Evolutionary conservation across 1,140 invertebrate species (phyloP).

Genomic region (Helicoverpa armigera): DNA sequence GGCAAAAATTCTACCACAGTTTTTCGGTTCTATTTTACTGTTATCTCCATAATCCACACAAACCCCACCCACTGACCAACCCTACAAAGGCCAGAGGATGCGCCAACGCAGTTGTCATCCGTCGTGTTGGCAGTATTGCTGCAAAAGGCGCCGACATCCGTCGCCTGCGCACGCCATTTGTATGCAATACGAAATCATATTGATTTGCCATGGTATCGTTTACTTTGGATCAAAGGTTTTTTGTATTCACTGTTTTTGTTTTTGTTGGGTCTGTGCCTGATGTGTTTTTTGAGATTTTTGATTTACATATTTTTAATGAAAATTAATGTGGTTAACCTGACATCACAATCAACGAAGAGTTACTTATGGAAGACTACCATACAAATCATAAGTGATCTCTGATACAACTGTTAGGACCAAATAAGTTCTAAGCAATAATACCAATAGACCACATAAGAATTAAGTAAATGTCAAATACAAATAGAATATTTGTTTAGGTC

Average conservation of each 20-base stretch:
- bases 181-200: slow-evolving; percentile 44
- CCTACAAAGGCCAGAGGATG: slow-evolving; percentile 43
- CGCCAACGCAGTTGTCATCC: slow-evolving; percentile 4
- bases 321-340: too few species aligned
- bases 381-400: too few species aligned
- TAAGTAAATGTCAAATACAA: neutral
- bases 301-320: slow-evolving; percentile 1
- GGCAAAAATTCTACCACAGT: too few species aligned
- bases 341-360: too few species aligned
- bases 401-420: neutral
- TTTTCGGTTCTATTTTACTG: too few species aligned
- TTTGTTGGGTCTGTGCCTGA: neutral
- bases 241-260: neutral
- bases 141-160: slow-evolving; percentile 52
- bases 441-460: neutral
- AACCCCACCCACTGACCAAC: neutral
- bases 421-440: neutral
- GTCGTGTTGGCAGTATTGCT: slow-evolving; percentile 23
- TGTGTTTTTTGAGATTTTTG: neutral
- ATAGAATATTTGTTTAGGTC: slow-evolving; percentile 46
- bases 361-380: too few species aligned
- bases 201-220: slow-evolving; percentile 39
- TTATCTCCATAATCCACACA: neutral
- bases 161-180: slow-evolving; percentile 35
- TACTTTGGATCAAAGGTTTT: slow-evolving; percentile 42